Evolutionary conservation across 2,888 invertebrate species (phyloP).

Genomic region (Silvanus unidentatus): DNA sequence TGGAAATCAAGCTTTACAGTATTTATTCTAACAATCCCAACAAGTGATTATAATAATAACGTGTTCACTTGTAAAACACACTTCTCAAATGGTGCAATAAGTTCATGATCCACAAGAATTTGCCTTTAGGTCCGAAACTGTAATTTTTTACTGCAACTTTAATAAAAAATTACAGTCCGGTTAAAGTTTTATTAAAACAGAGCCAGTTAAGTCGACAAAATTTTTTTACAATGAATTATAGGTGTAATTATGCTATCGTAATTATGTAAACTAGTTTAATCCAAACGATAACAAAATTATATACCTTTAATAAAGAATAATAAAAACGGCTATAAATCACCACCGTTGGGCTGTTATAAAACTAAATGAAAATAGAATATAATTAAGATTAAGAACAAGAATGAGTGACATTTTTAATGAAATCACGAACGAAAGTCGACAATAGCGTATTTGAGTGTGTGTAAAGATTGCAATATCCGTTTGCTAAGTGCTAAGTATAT

Average conservation of each 20-base stretch:
- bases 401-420: conserved; percentile 23
- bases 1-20: too few species aligned
- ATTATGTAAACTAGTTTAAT: conserved; percentile 5
- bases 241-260: conserved; percentile 3
- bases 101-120: too few species aligned
- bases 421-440: conserved; percentile 17
- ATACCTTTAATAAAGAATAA: conserved; percentile 4
- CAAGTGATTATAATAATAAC: too few species aligned
- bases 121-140: too few species aligned
- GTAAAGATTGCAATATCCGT: conserved; percentile 15
- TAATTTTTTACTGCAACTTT: too few species aligned
- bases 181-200: too few species aligned
- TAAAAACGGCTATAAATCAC: conserved; percentile 16
- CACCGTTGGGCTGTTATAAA: conserved; percentile 17
- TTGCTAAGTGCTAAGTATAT: conserved; percentile 7
- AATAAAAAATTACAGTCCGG: too few species aligned
- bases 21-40: too few species aligned
- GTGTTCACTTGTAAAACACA: too few species aligned
- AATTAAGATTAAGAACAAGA: conserved; percentile 17
- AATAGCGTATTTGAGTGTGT: too few species aligned
- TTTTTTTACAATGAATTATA: neutral
- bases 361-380: conserved; percentile 20
- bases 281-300: conserved; percentile 4
- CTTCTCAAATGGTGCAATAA: too few species aligned
- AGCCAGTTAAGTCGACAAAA: too few species aligned